Evolutionary conservation across 1,140 invertebrate genomes (phyloP), one percentile per base, ranked within the genome.

Genomic region (Bombus pyrosoma): DNA sequence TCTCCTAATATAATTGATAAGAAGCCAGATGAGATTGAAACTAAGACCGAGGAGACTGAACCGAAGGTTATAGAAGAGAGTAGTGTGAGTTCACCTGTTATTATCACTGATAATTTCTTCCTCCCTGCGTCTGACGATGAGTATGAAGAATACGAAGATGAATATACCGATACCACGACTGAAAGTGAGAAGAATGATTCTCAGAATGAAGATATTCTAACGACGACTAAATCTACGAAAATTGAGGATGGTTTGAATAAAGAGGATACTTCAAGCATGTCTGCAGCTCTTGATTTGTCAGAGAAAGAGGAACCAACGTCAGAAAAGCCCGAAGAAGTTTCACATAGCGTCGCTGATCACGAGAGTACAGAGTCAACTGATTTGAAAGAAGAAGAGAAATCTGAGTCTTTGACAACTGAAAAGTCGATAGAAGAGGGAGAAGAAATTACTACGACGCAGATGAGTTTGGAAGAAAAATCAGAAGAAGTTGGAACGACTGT

Each of bases 61-160:
- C 37, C 82, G 6, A 69, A 32, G 1, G 32, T 79, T 39, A 25
- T 80, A 1, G 76, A 91, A 62, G 87, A 91, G 13, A 84, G 85
- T 15, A 83, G 81, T 9, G 57, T 66, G 13, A 82, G 77, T 34
- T 81, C 83, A 13, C 94, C 95, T 8, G 89, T 95, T n/a, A 95
- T 95, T 28, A 95, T 95, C 47, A 95, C 95, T 0, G 94, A 95
- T 73, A 93, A 95, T 62, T 95, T 95, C 83, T 95, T 95, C 80
- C 92, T 94, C 9, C 95, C 94, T 8, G 79, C 39, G 59, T 87
- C 59, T 28, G 87, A 92, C 12, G 85, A 92, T 22, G 90, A 93
- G 47, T 87, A 92, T 53, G 79, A 90, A 64, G 83, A 91, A 41
- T 78, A 93, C 25, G 90, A 93, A 25, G 87, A 92, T 13, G 87